These are phyloP conservation scores for Lepidonotus clava DNA, from an alignment of 2,888 invertebrate species.

Conservation along the genomic window DNA sequence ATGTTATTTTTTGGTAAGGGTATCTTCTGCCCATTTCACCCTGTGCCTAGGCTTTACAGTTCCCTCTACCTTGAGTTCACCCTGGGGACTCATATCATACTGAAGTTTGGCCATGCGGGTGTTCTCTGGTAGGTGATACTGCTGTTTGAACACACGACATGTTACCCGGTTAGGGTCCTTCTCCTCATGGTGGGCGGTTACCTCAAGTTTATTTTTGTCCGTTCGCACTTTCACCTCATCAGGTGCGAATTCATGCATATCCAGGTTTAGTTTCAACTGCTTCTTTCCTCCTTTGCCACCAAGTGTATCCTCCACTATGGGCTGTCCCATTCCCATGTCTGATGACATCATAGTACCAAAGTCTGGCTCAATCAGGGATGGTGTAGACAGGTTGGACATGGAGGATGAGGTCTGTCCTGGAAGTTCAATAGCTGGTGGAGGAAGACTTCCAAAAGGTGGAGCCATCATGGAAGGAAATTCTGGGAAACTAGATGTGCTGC, in stretches of 20 bases:
- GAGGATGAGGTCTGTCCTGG: background rate
- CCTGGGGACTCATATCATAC: slow-evolving; percentile 11
- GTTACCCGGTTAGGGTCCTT: slow-evolving; percentile 52
- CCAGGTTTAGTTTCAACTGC: slow-evolving; percentile 40
- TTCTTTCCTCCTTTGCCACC: slow-evolving; percentile 39
- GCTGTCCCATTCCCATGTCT: background rate
- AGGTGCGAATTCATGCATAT: slow-evolving; percentile 49
- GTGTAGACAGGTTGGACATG: background rate
- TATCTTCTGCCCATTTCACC: slow-evolving; percentile 50
- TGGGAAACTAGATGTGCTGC: background rate
- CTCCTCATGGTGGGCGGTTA: slow-evolving; percentile 47
- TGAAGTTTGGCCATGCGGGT: slow-evolving; percentile 41
- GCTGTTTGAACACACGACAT: slow-evolving; percentile 51
- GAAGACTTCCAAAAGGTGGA: background rate
- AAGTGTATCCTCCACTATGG: background rate
- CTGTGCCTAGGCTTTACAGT: slow-evolving; percentile 45
- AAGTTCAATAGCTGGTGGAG: background rate
- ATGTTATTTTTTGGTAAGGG: slow-evolving; percentile 18
- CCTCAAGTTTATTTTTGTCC: slow-evolving; percentile 46
- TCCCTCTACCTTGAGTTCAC: slow-evolving; percentile 27
- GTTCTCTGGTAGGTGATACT: slow-evolving; percentile 42
- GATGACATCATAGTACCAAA: slow-evolving; percentile 9
- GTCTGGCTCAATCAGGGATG: background rate
- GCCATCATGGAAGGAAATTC: slow-evolving; percentile 1
- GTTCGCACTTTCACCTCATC: slow-evolving; percentile 43